phyloP scores from a whole-genome alignment of 2,888 invertebrate species.

The Volucella inflata region DNA sequence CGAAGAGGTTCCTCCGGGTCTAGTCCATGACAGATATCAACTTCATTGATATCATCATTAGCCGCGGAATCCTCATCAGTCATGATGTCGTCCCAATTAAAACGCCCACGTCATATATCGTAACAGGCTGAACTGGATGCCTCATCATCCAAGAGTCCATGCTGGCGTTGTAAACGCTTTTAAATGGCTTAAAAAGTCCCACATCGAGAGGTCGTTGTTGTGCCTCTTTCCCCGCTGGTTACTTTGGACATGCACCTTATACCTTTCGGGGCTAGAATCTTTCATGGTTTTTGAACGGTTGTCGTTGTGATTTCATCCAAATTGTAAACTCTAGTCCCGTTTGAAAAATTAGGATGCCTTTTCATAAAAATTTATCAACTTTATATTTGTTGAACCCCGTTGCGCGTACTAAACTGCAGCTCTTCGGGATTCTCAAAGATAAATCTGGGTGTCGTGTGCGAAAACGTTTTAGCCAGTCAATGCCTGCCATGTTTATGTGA shows the following conservation, averaged over 20 bases:
- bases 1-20: slow-evolving; percentile 1
- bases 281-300: slow-evolving; percentile 27
- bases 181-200: slow-evolving; percentile 33
- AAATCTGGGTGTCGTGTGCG: slow-evolving; percentile 9
- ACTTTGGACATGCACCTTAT: slow-evolving; percentile 33
- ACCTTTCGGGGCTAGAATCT: slow-evolving; percentile 22
- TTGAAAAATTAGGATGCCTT: slow-evolving; percentile 20
- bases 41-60: slow-evolving; percentile 20
- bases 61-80: slow-evolving; percentile 13
- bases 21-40: too few species aligned
- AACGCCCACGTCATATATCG: slow-evolving; percentile 29
- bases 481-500: slow-evolving; percentile 11
- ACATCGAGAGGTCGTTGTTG: slow-evolving; percentile 37
- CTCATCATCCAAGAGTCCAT: slow-evolving; percentile 40
- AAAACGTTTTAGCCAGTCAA: slow-evolving; percentile 35
- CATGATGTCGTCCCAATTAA: slow-evolving; percentile 38
- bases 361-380: slow-evolving; percentile 22
- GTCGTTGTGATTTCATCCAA: slow-evolving; percentile 30
- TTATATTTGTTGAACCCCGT: slow-evolving; percentile 23
- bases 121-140: slow-evolving; percentile 34
- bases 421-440: slow-evolving; percentile 13
- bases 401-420: slow-evolving; percentile 29
- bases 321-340: slow-evolving; percentile 29
- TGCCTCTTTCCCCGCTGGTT: slow-evolving; percentile 34
- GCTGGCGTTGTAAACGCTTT: slow-evolving; percentile 29